Evolutionary conservation across 2,888 invertebrate genomes (phyloP), one percentile per base, ranked within the genome.

Genomic region (Polydesmus complanatus): DNA sequence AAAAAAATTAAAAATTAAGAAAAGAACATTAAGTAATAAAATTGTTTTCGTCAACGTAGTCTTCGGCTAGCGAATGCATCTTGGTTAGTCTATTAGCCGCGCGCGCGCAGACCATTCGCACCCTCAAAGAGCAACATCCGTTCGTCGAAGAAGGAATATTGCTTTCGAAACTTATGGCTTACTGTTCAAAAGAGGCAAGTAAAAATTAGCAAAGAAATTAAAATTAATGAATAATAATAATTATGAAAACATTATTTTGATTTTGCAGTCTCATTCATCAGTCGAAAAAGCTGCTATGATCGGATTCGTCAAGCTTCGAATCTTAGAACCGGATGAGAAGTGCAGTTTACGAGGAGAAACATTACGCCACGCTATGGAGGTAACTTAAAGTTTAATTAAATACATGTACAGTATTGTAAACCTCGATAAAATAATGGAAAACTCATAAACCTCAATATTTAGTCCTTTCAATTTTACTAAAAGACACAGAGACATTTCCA

Each of bases 221-320:
- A 25, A 21, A 51, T 59, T 58, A 52, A 61, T 56, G 56, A 66
- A 62, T 58, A 27, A 48, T 59, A 18, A 1, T 11, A 23, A 14
- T 2, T 51, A 58, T 55, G n/a, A 21, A 27, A 11, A 51, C 8
- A 18, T 27, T 57, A 57, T 63, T 58, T 90, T 89, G 74, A 88
- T 88, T 37, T 86, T 85, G 70, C 90, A 92, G 73, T 86, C 92
- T 26, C 93, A 93, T 73, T 91, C 91, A 37, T 89, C 89, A 70
- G 91, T 91, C 2, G 92, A 93, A 73, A 93, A 93, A 72, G 88
- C 90, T 2, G 92, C 91, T 1, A 92, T 93, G 91, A 92, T 93
- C 68, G 85, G 85, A 69, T 92, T 93, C 70, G 91, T 92, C 11
- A 93, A 91, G 73, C 74, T 93, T 61, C 79, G 92, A 57, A 92